Base-by-base conservation (phyloP, 2,113 vertebrate genomes). In the Pandion haliaetus region DNA sequence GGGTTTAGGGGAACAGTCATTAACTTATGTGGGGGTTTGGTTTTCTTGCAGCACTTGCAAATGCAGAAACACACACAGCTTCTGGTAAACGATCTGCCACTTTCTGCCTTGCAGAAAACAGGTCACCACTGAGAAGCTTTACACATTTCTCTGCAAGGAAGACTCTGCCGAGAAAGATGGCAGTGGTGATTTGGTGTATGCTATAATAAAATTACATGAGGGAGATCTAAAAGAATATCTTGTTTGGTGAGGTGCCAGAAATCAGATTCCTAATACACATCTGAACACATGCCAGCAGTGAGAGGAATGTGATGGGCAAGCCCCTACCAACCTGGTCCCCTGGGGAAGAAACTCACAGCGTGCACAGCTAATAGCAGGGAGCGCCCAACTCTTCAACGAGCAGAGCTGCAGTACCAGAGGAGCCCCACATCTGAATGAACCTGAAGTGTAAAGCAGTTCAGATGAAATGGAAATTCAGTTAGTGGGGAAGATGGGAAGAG, bases 381-480 rank as follows among this genome's bases (percentile, higher is more conserved):
- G 17, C 10, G 55, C 14, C 28, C 31, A 45, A 2, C 61, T 26
- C 45, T 20, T 24, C 34, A 42, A 15, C 0, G 0, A 26, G 12
- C 69, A 70, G 86, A 73, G 80, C 26, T 16, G 47, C 49, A 28
- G 49, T 4, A 9, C 36, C 63, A 57, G n/a, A 54, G 47, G 29
- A 92, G n/a, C 25, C 57, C 40, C 32, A 19, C 36, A 7, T 24
- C 23, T 3, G 6, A 66, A 24, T 2, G 14, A 57, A 62, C 14
- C 20, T 19, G 15, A 45, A 36, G 50, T 0, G 12, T 17, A 36
- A 63, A 82, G 63, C 40, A 78, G 18, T 18, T 47, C 2, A 1
- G 57, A 52, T 55, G 61, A 49, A 69, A 57, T 18, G 31, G 38
- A 82, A 85, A 62, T 38, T 59, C 65, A 54, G 13, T 1, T 40